phyloP scores from a whole-genome alignment of 2,113 vertebrate genomes.

The Ochotona princeps region DNA sequence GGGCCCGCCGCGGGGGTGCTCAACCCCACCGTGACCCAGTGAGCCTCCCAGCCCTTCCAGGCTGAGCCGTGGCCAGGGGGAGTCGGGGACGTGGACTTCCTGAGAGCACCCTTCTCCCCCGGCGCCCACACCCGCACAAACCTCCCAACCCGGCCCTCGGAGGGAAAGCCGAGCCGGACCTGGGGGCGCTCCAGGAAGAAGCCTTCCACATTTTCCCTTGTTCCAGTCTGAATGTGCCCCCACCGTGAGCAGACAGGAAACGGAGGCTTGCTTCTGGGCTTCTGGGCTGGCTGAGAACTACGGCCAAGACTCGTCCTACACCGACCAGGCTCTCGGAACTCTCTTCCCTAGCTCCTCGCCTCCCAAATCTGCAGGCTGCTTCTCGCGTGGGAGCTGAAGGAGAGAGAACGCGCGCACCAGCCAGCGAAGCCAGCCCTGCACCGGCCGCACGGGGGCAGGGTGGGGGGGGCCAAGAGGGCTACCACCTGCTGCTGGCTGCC shows the following conservation, averaged over 20 bases:
- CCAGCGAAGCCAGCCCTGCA: no score
- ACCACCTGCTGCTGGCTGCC: not conserved
- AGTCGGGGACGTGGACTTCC: slow-evolving; percentile 52
- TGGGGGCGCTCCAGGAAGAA: slow-evolving; percentile 47
- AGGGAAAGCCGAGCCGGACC: slow-evolving; percentile 14
- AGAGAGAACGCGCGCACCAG: not conserved
- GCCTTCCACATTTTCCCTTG: slow-evolving; percentile 21
- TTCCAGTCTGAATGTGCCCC: not conserved
- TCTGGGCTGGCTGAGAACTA: not conserved
- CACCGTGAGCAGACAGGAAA: not conserved
- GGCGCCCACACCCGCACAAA: not conserved
- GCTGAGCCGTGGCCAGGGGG: slow-evolving; percentile 27
- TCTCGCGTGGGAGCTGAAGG: not conserved
- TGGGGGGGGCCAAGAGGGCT: slow-evolving; percentile 41
- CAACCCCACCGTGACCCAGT: slow-evolving; percentile 76
- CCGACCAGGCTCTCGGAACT: not conserved
- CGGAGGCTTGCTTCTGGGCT: not conserved
- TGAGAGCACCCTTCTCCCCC: not conserved
- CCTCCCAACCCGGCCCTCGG: not conserved
- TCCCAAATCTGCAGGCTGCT: not conserved
- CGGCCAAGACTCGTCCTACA: not conserved
- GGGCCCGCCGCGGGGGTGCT: slow-evolving; percentile 74
- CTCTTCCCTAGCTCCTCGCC: not conserved
- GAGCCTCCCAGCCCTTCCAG: slow-evolving; percentile 60
- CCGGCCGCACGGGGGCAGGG: no score